Conservation (phyloP, 2,888 invertebrate species). For the Epistrophe grossulariae region DNA sequence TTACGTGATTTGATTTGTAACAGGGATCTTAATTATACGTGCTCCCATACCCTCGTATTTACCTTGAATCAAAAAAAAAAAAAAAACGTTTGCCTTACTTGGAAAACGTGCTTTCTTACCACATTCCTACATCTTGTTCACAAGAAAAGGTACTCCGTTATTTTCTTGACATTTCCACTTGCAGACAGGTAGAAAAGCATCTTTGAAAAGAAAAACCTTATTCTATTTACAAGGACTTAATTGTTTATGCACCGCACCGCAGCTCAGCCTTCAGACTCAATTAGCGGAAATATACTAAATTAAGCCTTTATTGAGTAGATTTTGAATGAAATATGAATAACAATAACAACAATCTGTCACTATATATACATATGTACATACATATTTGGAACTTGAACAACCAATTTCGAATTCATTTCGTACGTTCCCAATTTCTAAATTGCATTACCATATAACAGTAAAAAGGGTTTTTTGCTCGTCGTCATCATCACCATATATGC, state of each 20-base stretch:
- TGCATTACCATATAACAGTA: constrained; percentile 27
- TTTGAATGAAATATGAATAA: not conserved
- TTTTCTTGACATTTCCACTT: not conserved
- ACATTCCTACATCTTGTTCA: not conserved
- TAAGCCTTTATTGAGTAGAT: constrained; percentile 15
- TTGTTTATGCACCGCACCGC: constrained; percentile 1
- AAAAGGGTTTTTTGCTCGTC: not conserved
- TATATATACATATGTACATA: not conserved
- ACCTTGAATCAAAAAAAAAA: constrained; percentile 24
- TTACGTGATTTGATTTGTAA: constrained; percentile 30
- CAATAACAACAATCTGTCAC: not conserved
- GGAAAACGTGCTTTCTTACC: constrained; percentile 14
- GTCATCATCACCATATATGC: constrained; percentile 6
- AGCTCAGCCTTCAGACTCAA: constrained; percentile 11
- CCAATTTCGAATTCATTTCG: constrained; percentile 26
- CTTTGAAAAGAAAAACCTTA: not conserved
- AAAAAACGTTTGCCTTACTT: not conserved
- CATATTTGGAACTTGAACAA: not conserved
- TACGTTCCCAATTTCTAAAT: constrained; percentile 29
- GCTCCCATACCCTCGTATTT: not conserved
- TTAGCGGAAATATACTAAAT: constrained; percentile 13
- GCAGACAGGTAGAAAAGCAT: not conserved
- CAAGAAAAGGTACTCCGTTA: not conserved
- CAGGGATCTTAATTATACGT: constrained; percentile 10
- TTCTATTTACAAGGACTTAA: not conserved